These are phyloP conservation scores for Seriola quinqueradiata DNA, from an alignment of 2,113 vertebrate genomes.

Conservation along the genomic window DNA sequence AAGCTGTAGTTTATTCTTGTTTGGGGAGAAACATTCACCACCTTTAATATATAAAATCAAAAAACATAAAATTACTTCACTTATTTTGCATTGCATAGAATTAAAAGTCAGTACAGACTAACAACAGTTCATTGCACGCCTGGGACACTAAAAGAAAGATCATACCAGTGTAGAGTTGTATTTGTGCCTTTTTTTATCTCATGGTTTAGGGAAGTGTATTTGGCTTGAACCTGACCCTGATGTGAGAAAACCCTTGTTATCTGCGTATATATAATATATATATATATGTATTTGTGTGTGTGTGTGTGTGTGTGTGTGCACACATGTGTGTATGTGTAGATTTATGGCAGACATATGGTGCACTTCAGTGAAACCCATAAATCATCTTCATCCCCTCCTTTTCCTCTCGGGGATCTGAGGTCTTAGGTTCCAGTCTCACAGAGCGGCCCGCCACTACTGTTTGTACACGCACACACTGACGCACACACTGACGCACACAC, in stretches of 20 bases:
- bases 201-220: conserved; percentile 43
- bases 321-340: conserved; percentile 25
- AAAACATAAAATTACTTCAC: not conserved
- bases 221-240: conserved; percentile 60
- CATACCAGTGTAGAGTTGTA: not conserved
- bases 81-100: not conserved
- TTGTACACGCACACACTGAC: not conserved
- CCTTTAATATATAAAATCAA: not conserved
- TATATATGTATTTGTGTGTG: not conserved
- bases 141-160: conserved; percentile 15
- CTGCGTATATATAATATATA: not conserved
- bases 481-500: not conserved
- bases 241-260: conserved; percentile 43
- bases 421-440: conserved; percentile 63
- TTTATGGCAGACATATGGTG: conserved; percentile 69
- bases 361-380: conserved; percentile 73
- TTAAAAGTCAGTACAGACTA: not conserved
- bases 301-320: conserved; percentile 13
- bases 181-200: conserved; percentile 20
- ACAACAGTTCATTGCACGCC: conserved; percentile 6
- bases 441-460: conserved; percentile 29
- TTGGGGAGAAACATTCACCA: not conserved
- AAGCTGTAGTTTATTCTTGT: not conserved
- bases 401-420: conserved; percentile 70
- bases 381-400: conserved; percentile 73